phyloP scores from a whole-genome alignment of 1,140 invertebrate genomes.

The Lepidurus couesii region DNA sequence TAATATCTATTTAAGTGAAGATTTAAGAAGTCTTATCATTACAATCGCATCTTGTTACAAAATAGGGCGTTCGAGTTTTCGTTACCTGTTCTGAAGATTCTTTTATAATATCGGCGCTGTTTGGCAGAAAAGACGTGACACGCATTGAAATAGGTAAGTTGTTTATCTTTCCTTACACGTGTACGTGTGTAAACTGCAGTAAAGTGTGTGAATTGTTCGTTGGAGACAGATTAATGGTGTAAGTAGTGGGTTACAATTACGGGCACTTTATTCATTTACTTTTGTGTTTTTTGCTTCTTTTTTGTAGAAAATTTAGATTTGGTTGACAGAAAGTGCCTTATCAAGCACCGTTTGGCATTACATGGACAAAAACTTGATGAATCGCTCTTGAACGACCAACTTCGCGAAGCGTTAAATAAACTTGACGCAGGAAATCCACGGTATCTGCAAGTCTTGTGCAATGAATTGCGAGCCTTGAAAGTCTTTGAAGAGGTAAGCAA shows the following conservation, averaged over 20 bases:
- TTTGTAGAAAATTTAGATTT: not conserved
- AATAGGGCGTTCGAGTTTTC: not conserved
- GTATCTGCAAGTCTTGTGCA: conserved; percentile 46
- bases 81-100: not conserved
- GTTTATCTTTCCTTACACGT: not conserved
- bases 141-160: not conserved
- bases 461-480: conserved; percentile 46
- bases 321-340: not conserved
- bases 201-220: no score
- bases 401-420: conserved; percentile 44
- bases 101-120: not conserved
- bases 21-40: not conserved
- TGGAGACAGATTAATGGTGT: no score
- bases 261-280: no score
- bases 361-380: conserved; percentile 15
- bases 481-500: conserved; percentile 45
- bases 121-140: conserved; percentile 6
- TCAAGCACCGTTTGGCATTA: not conserved
- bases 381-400: conserved; percentile 48
- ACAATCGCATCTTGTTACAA: not conserved
- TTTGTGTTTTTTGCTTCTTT: not conserved
- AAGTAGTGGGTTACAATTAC: no score
- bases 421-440: conserved; percentile 45
- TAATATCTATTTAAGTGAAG: not conserved
- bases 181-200: no score